Percentiles rank a stretch among this genome's conserved stretches.
Conservation (phyloP, 2,797 vertebrate genomes). For the Xerus rutilus region DNA sequence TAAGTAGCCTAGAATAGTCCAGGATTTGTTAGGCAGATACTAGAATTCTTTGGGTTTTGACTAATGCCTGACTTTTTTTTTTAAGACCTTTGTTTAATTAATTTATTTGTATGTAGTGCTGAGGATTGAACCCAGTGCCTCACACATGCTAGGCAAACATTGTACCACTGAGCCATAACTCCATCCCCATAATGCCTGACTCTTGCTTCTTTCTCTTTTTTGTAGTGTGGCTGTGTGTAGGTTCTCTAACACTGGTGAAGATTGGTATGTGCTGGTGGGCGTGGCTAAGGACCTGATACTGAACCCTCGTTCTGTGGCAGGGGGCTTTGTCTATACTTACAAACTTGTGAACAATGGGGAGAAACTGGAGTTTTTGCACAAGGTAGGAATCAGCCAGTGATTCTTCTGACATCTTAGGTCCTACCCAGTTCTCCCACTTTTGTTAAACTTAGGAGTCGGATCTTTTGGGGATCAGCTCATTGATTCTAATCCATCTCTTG, state of each 20-base stretch:
- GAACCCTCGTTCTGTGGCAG: slow-evolving; percentile 95
- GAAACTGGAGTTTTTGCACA: slow-evolving; percentile 98
- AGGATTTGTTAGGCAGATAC: not conserved
- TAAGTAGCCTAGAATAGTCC: slow-evolving; percentile 82
- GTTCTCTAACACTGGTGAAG: slow-evolving; percentile 95
- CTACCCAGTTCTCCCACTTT: not conserved
- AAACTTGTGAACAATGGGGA: slow-evolving; percentile 94
- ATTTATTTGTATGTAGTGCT: too few relatives aligned
- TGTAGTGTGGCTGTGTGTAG: slow-evolving; percentile 96
- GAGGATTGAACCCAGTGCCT: too few relatives aligned
- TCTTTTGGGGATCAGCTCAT: not conserved
- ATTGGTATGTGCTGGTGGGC: slow-evolving; percentile 98
- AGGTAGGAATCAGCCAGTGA: slow-evolving; percentile 89
- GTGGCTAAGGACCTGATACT: slow-evolving; percentile 98
- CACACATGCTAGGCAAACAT: too few relatives aligned
- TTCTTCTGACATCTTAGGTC: not conserved
- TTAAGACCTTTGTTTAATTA: too few relatives aligned
- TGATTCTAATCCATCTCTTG: not conserved
- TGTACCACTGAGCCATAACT: too few relatives aligned
- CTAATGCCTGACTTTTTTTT: not conserved
- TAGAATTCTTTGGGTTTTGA: not conserved
- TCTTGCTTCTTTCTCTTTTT: not conserved
- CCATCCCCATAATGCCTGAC: not conserved
- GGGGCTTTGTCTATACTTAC: slow-evolving; percentile 98
- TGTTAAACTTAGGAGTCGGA: not conserved